Evolutionary conservation across 1,140 invertebrate genomes (phyloP).

Genomic region (Lasioglossum baleicum): DNA sequence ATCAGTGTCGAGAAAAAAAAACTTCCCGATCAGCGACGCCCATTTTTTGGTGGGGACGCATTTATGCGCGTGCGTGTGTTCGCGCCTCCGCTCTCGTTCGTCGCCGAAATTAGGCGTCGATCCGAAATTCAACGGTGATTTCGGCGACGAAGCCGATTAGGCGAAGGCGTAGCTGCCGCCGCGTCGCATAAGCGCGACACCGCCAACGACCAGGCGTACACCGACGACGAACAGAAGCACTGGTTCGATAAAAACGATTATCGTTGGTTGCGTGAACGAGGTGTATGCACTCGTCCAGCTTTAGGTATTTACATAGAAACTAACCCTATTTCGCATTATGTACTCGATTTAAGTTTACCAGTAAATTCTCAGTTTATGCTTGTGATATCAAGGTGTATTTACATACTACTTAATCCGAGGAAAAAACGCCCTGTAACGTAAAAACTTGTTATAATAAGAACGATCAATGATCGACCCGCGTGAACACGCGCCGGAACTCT

Average conservation of each 20-base stretch:
- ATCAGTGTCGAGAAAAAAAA: constrained; percentile 73
- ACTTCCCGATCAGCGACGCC: constrained; percentile 70
- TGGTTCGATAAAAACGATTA: constrained; percentile 78
- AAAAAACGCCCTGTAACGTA: constrained; percentile 79
- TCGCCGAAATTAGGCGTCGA: too few species aligned
- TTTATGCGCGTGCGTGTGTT: background rate
- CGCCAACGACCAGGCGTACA: constrained; percentile 52
- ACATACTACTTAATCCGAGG: constrained; percentile 79
- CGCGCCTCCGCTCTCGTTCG: too few species aligned
- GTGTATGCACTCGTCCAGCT: constrained; percentile 79
- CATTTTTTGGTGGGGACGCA: constrained; percentile 31
- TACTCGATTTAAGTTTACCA: constrained; percentile 77
- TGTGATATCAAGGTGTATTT: constrained; percentile 79
- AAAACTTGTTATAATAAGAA: constrained; percentile 69
- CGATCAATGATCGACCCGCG: constrained; percentile 74
- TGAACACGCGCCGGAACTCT: constrained; percentile 59
- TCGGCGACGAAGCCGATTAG: background rate
- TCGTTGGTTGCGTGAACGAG: constrained; percentile 78
- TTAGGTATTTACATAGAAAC: constrained; percentile 81
- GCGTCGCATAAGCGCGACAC: constrained; percentile 29
- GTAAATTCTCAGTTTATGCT: constrained; percentile 78
- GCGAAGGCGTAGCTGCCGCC: too few species aligned
- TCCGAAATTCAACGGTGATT: too few species aligned
- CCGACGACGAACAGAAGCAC: constrained; percentile 77
- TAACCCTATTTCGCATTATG: constrained; percentile 79